Evolutionary conservation across 2,113 vertebrate species (phyloP), one percentile per base, ranked within the genome.

Genomic region (Prionailurus viverrinus): DNA sequence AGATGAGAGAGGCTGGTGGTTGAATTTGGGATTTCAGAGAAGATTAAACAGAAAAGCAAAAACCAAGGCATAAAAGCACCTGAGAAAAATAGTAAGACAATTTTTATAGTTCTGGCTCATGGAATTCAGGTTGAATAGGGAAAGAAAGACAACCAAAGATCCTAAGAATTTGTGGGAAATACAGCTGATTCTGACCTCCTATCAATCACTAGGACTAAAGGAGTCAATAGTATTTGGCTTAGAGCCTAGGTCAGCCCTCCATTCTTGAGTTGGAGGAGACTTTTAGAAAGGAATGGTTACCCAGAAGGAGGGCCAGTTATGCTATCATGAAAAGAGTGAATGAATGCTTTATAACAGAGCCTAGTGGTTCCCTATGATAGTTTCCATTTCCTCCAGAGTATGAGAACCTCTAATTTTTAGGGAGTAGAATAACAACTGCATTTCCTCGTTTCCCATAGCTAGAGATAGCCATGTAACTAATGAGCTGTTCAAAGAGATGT

Each of bases 51-150:
- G 68, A 91, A 87, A 33, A 94, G 63, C 45, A 91, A 94, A 33
- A 41, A 29, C 12, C 4, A 13, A 89, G 29, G 29, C 85, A 92
- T 27, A 63, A 39, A 55, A 69, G 12, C 36, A 78, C 3, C 5
- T 92, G 78, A 90, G 84, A 95, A 92, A 94, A 94, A 89, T 3
- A 78, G 81, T 10, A 94, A 91, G 69, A 85, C 4, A 80, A 81
- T 58, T 74, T 41, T 82, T 94, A 10, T 12, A 88, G 55, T 78
- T 61, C 88, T 94, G 29, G 31, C 21, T 87, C 11, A 39, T 5
- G n/a, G 16, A 78, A 25, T 71, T 89, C 63, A 84, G 65, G 13
- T 55, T 74, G 55, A 74, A 85, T 61, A 66, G 12, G 53, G 51
- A 89, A 89, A 96, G 61, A 65, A 90, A 69, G 53, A 51, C 18